A percentile compares a stretch with the other conserved stretches of the same genome.
These are phyloP conservation scores for Ridgeia piscesae DNA, from an alignment of 1,140 invertebrate genomes.

Conservation along the genomic window DNA sequence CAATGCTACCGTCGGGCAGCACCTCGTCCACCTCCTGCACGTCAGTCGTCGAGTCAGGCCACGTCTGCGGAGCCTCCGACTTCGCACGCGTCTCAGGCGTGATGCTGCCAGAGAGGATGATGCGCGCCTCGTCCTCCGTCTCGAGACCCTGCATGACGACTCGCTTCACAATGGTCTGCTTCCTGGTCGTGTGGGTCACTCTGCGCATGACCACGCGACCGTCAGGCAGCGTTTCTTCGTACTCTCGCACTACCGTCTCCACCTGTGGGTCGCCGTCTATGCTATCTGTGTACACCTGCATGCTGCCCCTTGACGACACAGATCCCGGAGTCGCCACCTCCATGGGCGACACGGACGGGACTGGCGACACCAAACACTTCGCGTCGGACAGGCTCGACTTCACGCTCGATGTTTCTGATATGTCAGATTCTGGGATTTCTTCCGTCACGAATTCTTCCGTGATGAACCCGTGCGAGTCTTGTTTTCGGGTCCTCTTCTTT, in stretches of 20 bases:
- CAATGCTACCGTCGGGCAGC: slow-evolving; percentile 46
- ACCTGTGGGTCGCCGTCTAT: slow-evolving; percentile 30
- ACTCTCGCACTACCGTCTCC: slow-evolving; percentile 37
- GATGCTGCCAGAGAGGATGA: slow-evolving; percentile 15
- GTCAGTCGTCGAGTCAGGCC: slow-evolving; percentile 43
- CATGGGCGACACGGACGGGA: slow-evolving; percentile 10
- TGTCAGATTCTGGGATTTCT: slow-evolving; percentile 28
- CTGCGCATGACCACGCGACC: slow-evolving; percentile 41
- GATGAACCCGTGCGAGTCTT: slow-evolving; percentile 25
- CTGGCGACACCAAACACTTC: slow-evolving; percentile 10
- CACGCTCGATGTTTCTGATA: slow-evolving; percentile 29
- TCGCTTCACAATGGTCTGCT: slow-evolving; percentile 32
- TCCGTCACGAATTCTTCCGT: slow-evolving; percentile 30
- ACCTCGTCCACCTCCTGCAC: slow-evolving; percentile 47
- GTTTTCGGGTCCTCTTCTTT: slow-evolving; percentile 24
- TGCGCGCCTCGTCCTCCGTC: slow-evolving; percentile 18
- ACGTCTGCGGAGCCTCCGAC: slow-evolving; percentile 24
- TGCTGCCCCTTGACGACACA: slow-evolving; percentile 22
- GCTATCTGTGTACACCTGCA: slow-evolving; percentile 28
- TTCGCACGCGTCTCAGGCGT: slow-evolving; percentile 11
- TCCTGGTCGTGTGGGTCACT: slow-evolving; percentile 34
- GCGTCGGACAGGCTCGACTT: slow-evolving; percentile 25
- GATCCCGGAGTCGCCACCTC: slow-evolving; percentile 10
- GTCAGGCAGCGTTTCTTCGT: slow-evolving; percentile 45
- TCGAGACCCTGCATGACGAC: slow-evolving; percentile 29